phyloP scores from a whole-genome alignment of 1,140 invertebrate genomes.

The Anadara kagoshimensis region DNA sequence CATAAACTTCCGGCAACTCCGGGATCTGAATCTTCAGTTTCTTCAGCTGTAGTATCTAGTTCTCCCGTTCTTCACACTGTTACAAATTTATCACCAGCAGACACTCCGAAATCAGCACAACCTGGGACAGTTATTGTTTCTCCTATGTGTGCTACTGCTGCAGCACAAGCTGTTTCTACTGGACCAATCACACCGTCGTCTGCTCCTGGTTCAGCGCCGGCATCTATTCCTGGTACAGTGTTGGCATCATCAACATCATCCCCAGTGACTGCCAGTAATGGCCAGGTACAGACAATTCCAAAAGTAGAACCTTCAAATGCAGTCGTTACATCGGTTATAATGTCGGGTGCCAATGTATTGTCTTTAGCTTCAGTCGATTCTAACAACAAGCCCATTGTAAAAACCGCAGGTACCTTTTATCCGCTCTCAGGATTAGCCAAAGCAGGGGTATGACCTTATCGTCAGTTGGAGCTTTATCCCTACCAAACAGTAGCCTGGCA shows the following conservation, averaged over 20 bases:
- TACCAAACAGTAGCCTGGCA: neutral
- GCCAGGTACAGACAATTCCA: neutral
- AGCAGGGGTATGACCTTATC: slow-evolving; percentile 14
- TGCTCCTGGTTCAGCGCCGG: no score
- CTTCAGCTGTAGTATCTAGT: neutral
- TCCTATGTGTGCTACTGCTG: no score
- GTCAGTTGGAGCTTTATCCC: neutral
- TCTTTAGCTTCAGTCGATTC: neutral
- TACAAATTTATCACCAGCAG: neutral
- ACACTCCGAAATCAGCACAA: no score
- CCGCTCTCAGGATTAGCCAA: slow-evolving; percentile 84
- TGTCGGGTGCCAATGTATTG: neutral
- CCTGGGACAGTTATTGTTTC: no score
- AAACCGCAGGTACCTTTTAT: slow-evolving; percentile 84
- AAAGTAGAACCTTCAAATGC: neutral
- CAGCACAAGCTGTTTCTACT: no score
- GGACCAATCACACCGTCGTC: no score
- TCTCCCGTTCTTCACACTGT: slow-evolving; percentile 7
- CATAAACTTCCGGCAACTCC: no score
- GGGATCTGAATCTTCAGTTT: no score
- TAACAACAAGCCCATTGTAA: slow-evolving; percentile 36
- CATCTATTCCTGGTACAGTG: no score
- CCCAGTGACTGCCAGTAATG: no score
- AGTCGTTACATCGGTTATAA: neutral
- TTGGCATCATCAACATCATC: no score